phyloP scores from a whole-genome alignment of 2,888 invertebrate species.

The Lycia hirtaria region DNA sequence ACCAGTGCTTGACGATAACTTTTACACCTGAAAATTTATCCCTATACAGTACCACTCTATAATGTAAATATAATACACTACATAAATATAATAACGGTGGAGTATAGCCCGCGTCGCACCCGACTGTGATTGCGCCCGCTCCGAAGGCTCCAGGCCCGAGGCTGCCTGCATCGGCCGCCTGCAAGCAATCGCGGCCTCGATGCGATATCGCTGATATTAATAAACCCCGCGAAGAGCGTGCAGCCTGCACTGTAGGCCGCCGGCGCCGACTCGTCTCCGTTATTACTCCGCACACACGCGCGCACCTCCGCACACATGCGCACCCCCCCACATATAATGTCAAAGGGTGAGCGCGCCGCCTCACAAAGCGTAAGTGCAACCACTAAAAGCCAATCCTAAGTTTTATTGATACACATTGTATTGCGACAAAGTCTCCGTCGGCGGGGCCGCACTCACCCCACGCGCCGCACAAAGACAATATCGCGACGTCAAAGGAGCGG shows the following conservation, averaged over 20 bases:
- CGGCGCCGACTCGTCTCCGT: constrained; percentile 73
- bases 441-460: constrained; percentile 79
- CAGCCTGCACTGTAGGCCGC: constrained; percentile 46
- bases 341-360: constrained; percentile 84
- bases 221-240: constrained; percentile 46
- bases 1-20: too few relatives aligned
- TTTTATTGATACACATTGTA: constrained; percentile 86
- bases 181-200: constrained; percentile 38
- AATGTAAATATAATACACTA: too few relatives aligned
- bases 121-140: constrained; percentile 22
- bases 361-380: constrained; percentile 86
- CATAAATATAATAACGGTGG: neutral
- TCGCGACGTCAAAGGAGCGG: constrained; percentile 85
- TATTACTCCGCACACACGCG: constrained; percentile 62
- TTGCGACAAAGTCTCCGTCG: constrained; percentile 85
- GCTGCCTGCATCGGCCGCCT: constrained; percentile 33
- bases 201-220: constrained; percentile 68
- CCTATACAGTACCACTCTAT: too few relatives aligned
- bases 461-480: constrained; percentile 85
- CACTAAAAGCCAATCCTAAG: constrained; percentile 86
- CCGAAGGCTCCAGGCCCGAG: constrained; percentile 45
- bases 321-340: constrained; percentile 78
- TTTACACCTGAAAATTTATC: too few relatives aligned
- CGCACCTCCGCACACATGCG: constrained; percentile 47
- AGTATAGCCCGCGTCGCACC: constrained; percentile 7